These are phyloP conservation scores for Drosophila nigromelanica DNA, from an alignment of 1,140 invertebrate species.

Conservation along the genomic window DNA sequence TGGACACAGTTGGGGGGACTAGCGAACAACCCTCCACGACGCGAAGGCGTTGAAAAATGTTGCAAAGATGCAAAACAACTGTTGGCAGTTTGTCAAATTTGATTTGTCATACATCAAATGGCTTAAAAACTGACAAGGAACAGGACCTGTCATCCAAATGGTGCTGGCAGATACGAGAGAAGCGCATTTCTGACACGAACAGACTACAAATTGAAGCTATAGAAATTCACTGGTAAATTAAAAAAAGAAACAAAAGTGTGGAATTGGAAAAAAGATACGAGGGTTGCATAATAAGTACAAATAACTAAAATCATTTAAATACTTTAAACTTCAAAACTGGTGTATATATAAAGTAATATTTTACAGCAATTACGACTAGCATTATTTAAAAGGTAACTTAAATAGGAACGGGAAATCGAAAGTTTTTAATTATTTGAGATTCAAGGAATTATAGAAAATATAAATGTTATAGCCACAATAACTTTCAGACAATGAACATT, in stretches of 20 bases:
- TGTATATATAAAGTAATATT: too few relatives aligned
- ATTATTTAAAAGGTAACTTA: too few relatives aligned
- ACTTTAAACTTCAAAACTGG: too few relatives aligned
- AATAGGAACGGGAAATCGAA: too few relatives aligned
- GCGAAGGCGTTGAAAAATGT: slow-evolving; percentile 63
- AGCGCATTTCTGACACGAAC: neutral
- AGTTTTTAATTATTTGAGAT: too few relatives aligned
- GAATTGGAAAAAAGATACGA: neutral
- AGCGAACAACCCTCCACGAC: neutral
- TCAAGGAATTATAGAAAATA: too few relatives aligned
- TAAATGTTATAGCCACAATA: too few relatives aligned
- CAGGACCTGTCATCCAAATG: slow-evolving; percentile 40
- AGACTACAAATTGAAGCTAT: neutral
- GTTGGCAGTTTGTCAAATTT: slow-evolving; percentile 82
- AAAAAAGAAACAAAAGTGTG: slow-evolving; percentile 4
- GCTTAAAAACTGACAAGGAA: slow-evolving; percentile 70
- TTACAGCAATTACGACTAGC: too few relatives aligned
- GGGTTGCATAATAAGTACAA: neutral
- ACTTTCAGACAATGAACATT: too few relatives aligned
- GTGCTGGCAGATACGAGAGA: neutral
- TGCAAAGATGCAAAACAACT: slow-evolving; percentile 78
- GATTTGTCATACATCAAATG: slow-evolving; percentile 82
- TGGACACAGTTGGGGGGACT: slow-evolving; percentile 14
- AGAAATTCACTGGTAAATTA: slow-evolving; percentile 13
- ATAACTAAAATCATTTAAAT: neutral